These are phyloP conservation scores for Drosophila ohnishii DNA, from an alignment of 1,140 invertebrate species.

Conservation along the genomic window DNA sequence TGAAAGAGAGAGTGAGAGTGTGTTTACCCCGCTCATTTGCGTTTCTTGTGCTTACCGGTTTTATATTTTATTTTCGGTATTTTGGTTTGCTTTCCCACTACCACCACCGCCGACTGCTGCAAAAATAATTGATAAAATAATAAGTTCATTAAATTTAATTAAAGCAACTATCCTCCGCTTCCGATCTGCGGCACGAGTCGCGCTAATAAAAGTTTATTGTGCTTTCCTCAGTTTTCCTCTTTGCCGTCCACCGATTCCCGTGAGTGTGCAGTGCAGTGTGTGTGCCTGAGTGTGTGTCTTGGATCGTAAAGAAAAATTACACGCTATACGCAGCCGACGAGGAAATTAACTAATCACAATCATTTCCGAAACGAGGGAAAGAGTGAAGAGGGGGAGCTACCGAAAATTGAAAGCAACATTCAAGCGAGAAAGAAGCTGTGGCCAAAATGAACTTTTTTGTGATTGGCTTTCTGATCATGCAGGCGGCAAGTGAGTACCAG, in stretches of 20 bases:
- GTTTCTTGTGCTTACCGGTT: conserved; percentile 74
- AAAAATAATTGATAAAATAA: conserved; percentile 58
- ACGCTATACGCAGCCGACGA: conserved; percentile 50
- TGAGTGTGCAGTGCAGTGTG: conserved; percentile 18
- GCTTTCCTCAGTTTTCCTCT: conserved; percentile 38
- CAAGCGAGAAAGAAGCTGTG: conserved; percentile 22
- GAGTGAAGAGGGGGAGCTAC: conserved; percentile 4
- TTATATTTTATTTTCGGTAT: conserved; percentile 43
- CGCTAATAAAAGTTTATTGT: conserved; percentile 60
- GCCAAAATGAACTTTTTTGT: conserved; percentile 81
- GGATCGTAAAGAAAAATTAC: conserved; percentile 49
- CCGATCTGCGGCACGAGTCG: conserved; percentile 69
- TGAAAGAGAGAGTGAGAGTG: conserved; percentile 75
- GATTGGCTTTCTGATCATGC: conserved; percentile 81
- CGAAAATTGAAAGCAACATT: conserved; percentile 45
- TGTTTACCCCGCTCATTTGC: conserved; percentile 76
- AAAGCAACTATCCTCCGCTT: conserved; percentile 65
- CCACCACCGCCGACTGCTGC: conserved; percentile 9
- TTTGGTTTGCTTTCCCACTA: conserved; percentile 35
- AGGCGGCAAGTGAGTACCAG: conserved; percentile 79
- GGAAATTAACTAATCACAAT: conserved; percentile 51
- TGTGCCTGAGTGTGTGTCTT: conserved; percentile 23
- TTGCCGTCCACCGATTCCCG: conserved; percentile 1
- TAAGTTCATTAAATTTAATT: conserved; percentile 77
- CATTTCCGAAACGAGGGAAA: conserved; percentile 13